A percentile compares a stretch with the other conserved stretches of the same genome.
Evolutionary conservation across 2,888 invertebrate species (phyloP).

Genomic region (Mythimna lalbum): DNA sequence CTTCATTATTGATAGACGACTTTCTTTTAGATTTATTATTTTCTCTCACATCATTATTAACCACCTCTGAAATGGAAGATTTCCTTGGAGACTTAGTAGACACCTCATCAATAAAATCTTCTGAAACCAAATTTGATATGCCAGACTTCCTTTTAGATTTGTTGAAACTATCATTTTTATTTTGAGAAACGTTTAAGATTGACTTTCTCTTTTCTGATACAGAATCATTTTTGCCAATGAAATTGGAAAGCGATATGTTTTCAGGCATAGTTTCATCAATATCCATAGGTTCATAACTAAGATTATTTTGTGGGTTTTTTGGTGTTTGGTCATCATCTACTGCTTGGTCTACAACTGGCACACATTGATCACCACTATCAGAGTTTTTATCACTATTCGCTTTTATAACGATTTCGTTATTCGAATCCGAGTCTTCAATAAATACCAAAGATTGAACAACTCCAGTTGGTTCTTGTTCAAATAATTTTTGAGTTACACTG

Average conservation of each 20-base stretch:
- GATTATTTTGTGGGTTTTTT: constrained; percentile 60
- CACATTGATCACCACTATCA: constrained; percentile 82
- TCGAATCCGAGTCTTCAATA: constrained; percentile 82
- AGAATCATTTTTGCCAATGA: constrained; percentile 58
- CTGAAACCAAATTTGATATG: constrained; percentile 16
- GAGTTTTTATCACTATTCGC: constrained; percentile 56
- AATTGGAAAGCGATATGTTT: constrained; percentile 71
- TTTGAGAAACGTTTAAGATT: constrained; percentile 46
- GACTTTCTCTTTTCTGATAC: constrained; percentile 58
- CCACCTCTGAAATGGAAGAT: constrained; percentile 39
- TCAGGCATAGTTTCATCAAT: constrained; percentile 85
- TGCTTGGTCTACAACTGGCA: constrained; percentile 75
- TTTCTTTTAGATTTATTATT: constrained; percentile 49
- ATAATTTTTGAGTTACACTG: constrained; percentile 68
- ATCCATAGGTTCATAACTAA: constrained; percentile 86
- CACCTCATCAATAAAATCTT: constrained; percentile 13
- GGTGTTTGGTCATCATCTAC: constrained; percentile 47
- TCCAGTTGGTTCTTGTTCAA: constrained; percentile 71
- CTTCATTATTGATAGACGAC: constrained; percentile 30
- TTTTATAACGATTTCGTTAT: constrained; percentile 64
- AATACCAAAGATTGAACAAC: constrained; percentile 72
- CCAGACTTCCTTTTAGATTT: constrained; percentile 56
- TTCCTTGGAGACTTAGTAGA: constrained; percentile 48
- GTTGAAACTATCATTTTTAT: constrained; percentile 55
- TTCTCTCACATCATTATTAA: constrained; percentile 12